Evolutionary conservation across 2,113 vertebrate genomes (phyloP).

Genomic region (Chloroceryle aenea): DNA sequence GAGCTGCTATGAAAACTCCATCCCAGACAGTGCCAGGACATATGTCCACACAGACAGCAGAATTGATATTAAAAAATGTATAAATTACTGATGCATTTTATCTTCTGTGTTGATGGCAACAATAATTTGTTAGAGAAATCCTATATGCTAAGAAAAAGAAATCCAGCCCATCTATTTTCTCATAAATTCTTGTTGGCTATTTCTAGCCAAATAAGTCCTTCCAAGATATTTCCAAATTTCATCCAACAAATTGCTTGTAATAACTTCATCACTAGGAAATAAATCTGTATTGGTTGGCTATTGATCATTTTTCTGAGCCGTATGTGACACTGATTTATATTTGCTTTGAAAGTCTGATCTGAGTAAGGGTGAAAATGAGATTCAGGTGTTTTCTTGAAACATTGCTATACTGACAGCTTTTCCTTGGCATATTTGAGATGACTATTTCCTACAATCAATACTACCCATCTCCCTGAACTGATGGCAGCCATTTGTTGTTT

Average conservation of each 20-base stretch:
- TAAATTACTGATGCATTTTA: neutral
- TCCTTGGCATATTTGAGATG: neutral
- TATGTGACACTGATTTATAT: neutral
- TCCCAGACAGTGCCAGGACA: fast-evolving
- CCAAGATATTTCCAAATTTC: neutral
- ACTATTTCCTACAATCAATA: neutral
- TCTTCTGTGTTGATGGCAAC: neutral
- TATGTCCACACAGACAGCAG: neutral
- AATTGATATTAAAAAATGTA: neutral
- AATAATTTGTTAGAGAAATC: neutral
- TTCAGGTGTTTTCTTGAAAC: neutral
- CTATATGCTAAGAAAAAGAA: neutral
- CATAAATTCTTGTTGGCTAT: neutral
- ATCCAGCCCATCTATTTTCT: neutral
- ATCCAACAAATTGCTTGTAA: neutral
- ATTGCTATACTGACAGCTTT: neutral
- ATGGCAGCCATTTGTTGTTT: neutral
- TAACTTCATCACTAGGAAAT: neutral
- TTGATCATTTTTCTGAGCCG: neutral
- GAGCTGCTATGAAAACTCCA: neutral
- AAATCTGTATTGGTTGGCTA: neutral
- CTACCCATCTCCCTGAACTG: neutral
- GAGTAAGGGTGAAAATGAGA: neutral
- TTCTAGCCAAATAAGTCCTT: neutral
- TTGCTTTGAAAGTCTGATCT: neutral